Evolutionary conservation across 2,888 invertebrate species (phyloP).

Genomic region (Ischnura elegans): DNA sequence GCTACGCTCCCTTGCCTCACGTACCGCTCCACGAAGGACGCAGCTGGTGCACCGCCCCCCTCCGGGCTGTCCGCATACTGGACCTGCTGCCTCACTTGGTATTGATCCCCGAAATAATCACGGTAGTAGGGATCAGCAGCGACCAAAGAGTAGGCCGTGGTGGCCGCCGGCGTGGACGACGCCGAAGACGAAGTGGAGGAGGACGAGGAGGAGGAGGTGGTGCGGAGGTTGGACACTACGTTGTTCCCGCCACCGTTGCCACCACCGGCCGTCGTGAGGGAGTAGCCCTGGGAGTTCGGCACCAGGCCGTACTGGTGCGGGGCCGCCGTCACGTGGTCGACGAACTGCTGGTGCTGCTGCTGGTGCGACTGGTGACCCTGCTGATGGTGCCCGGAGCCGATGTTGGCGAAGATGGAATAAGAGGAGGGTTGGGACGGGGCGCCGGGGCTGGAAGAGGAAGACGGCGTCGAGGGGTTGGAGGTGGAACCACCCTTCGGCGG

Average conservation of each 20-base stretch:
- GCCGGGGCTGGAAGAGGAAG: conserved; percentile 79
- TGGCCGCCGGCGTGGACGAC: conserved; percentile 77
- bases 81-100: conserved; percentile 71
- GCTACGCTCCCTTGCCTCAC: conserved; percentile 82
- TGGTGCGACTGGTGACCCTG: conserved; percentile 33
- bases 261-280: conserved; percentile 70
- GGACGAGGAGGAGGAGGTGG: conserved; percentile 70
- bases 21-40: conserved; percentile 85
- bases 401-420: conserved; percentile 52
- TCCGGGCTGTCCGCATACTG: conserved; percentile 75
- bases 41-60: conserved; percentile 79
- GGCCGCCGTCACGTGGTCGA: conserved; percentile 39
- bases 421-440: conserved; percentile 70
- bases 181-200: conserved; percentile 77
- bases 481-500: conserved; percentile 76
- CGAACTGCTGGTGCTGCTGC: conserved; percentile 59
- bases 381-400: conserved; percentile 39
- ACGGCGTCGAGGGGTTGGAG: conserved; percentile 84
- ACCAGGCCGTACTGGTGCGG: conserved; percentile 75
- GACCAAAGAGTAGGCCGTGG: conserved; percentile 79
- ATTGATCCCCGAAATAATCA: conserved; percentile 85
- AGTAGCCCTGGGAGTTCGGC: conserved; percentile 71
- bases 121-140: conserved; percentile 82
- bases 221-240: conserved; percentile 68
- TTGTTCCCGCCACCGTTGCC: conserved; percentile 36